phyloP scores from a whole-genome alignment of 2,113 vertebrate species.

The Larimichthys crocea region DNA sequence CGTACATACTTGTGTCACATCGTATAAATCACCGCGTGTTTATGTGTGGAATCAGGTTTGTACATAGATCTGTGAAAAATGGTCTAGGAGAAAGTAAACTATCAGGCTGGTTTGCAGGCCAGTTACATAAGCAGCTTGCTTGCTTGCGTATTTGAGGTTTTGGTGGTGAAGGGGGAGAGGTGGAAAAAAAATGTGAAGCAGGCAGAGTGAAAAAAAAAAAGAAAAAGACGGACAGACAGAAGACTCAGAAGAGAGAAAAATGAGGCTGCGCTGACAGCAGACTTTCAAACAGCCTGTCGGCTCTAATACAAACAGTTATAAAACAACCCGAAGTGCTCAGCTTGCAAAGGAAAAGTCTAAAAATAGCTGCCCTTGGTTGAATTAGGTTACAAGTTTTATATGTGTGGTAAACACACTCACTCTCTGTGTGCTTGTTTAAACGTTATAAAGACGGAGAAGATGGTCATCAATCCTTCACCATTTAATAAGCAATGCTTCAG shows the following conservation, averaged over 20 bases:
- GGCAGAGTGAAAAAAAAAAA: slow-evolving; percentile 26
- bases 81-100: slow-evolving; percentile 41
- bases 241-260: slow-evolving; percentile 34
- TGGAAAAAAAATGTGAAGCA: slow-evolving; percentile 24
- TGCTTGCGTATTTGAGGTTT: slow-evolving; percentile 66
- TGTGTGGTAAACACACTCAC: slow-evolving; percentile 2
- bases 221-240: slow-evolving; percentile 19
- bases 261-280: slow-evolving; percentile 38
- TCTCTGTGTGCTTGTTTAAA: slow-evolving; percentile 9
- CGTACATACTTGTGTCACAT: not conserved
- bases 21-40: slow-evolving; percentile 40
- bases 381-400: slow-evolving; percentile 4
- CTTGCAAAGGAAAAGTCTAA: slow-evolving; percentile 48
- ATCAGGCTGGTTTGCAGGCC: slow-evolving; percentile 48
- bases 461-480: not conserved
- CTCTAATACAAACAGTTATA: slow-evolving; percentile 50
- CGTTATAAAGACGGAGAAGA: slow-evolving; percentile 6
- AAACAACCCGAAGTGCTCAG: slow-evolving; percentile 50
- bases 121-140: slow-evolving; percentile 71
- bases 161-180: slow-evolving; percentile 27
- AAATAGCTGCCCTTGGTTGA: slow-evolving; percentile 49
- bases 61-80: slow-evolving; percentile 54
- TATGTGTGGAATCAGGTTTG: slow-evolving; percentile 32
- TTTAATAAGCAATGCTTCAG: not conserved
- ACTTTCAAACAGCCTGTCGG: slow-evolving; percentile 50